Conservation (phyloP, 2,888 invertebrate species). For the Idaea straminata region DNA sequence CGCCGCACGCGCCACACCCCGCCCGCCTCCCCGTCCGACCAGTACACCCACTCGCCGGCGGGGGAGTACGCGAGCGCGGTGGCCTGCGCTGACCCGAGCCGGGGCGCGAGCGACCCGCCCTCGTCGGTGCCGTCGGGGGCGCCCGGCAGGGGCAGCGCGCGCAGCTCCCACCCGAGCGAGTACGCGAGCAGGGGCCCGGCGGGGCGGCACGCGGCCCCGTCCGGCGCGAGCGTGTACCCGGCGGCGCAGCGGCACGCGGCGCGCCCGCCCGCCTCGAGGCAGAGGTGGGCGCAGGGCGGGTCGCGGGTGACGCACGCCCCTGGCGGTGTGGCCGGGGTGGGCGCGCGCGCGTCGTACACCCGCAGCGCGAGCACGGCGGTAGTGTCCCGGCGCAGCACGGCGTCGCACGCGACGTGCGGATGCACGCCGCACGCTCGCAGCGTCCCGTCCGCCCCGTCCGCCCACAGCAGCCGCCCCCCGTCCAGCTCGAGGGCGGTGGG, state of each 20-base stretch:
- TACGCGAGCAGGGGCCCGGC: constrained; percentile 82
- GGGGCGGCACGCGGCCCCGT: constrained; percentile 42
- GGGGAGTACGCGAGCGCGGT: constrained; percentile 81
- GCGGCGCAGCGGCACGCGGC: constrained; percentile 88
- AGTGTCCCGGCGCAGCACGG: constrained; percentile 74
- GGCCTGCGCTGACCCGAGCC: constrained; percentile 84
- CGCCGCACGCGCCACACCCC: constrained; percentile 87
- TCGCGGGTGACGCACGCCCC: constrained; percentile 80
- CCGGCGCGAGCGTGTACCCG: constrained; percentile 65
- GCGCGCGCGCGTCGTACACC: constrained; percentile 84
- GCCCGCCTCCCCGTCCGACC: constrained; percentile 90
- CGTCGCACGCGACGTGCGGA: constrained; percentile 49
- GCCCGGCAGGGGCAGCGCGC: constrained; percentile 56
- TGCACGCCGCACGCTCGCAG: constrained; percentile 81
- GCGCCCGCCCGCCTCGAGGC: constrained; percentile 81
- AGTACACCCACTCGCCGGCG: constrained; percentile 84
- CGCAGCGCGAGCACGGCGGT: constrained; percentile 82
- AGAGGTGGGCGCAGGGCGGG: constrained; percentile 86
- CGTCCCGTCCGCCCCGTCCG: constrained; percentile 82
- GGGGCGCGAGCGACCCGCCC: constrained; percentile 47
- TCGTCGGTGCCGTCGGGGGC: constrained; percentile 25
- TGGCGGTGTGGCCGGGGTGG: constrained; percentile 64
- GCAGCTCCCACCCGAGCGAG: constrained; percentile 87
- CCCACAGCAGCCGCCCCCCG: constrained; percentile 83
- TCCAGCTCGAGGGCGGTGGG: constrained; percentile 85